These are phyloP conservation scores for Phymastichus coffea DNA, from an alignment of 1,140 invertebrate genomes.

Conservation along the genomic window DNA sequence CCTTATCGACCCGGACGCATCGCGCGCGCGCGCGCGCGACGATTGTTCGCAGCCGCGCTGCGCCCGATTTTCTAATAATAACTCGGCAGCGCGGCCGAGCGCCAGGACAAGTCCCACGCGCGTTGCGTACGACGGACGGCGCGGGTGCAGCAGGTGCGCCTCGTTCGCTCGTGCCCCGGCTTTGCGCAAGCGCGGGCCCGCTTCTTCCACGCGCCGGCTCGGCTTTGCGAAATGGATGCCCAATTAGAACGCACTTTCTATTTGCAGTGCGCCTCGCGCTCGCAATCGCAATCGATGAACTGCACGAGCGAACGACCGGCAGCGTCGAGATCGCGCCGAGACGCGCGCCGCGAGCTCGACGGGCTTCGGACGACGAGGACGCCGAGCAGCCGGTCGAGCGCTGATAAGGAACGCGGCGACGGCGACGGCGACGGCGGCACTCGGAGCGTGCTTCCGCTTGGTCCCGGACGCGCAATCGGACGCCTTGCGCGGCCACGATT, in stretches of 20 bases:
- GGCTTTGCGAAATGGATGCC: constrained; percentile 47
- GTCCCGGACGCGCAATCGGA: neutral
- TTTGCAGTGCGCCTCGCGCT: constrained; percentile 40
- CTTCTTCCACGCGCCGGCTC: constrained; percentile 2
- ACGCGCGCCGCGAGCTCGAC: neutral
- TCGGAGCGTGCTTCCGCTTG: constrained; percentile 48
- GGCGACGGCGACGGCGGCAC: constrained; percentile 38
- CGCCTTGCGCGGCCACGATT: constrained; percentile 20
- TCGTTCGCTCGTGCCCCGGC: neutral
- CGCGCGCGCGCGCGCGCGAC: neutral
- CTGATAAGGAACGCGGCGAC: constrained; percentile 50
- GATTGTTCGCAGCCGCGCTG: constrained; percentile 13
- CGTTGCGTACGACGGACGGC: no score
- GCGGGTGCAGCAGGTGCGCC: no score
- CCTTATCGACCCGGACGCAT: neutral
- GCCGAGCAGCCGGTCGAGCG: constrained; percentile 28
- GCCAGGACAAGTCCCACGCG: constrained; percentile 7
- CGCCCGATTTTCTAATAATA: constrained; percentile 25
- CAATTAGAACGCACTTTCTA: constrained; percentile 53
- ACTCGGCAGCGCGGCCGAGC: neutral
- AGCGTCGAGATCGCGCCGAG: neutral
- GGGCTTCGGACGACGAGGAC: constrained; percentile 12
- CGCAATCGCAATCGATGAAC: constrained; percentile 50
- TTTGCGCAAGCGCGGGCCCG: constrained; percentile 34
- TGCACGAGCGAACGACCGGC: constrained; percentile 34